Evolutionary conservation across 23 tunicate species (phyloP), one percentile per base, ranked within the genome.

Genomic region (Pegea sp.): DNA sequence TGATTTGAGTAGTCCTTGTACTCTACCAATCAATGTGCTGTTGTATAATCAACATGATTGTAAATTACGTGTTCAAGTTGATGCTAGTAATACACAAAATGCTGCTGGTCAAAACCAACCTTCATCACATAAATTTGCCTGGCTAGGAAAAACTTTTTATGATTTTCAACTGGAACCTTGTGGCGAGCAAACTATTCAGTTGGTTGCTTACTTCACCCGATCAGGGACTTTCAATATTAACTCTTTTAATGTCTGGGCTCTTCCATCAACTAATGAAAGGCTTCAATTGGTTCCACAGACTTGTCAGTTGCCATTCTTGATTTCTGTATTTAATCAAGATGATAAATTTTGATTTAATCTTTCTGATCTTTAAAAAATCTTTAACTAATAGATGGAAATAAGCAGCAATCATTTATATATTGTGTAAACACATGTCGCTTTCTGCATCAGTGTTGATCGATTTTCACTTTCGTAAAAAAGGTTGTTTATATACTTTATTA

Each of bases 201-300:
- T 84, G 86, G 57, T 56, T 8, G 84, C 95, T 2, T 84, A 76
- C 57, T 68, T 84, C 49, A 24, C 75, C 1, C 16, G 65, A 13
- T 56, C 67, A 2, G 95, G 95, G 20, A 58, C 70, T 1, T 84
- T 53, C 64, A 84, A 74, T 63, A 31, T 84, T 18, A 74, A 78
- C 61, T 56, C 73, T 24, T 69, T 84, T 23, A 64, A 72, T 29
- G 84, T 84, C 1, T 67, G 87, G 67, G 95, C 95, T 6, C 67
- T 67, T 0, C 95, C 95, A 18, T 53, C 67, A 20, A 75, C 93
- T 20, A n/a, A n/a, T n/a, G n/a, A n/a, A n/a, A n/a, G n/a, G n/a
- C n/a, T n/a, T n/a, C n/a, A n/a, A n/a, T 60, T 63, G 20, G 43
- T 84, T 28, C 95, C 95, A 20, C 95, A 84, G 50, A 84, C 57